Evolutionary conservation across 1,140 invertebrate genomes (phyloP).

Genomic region (Drosophila ananassae): DNA sequence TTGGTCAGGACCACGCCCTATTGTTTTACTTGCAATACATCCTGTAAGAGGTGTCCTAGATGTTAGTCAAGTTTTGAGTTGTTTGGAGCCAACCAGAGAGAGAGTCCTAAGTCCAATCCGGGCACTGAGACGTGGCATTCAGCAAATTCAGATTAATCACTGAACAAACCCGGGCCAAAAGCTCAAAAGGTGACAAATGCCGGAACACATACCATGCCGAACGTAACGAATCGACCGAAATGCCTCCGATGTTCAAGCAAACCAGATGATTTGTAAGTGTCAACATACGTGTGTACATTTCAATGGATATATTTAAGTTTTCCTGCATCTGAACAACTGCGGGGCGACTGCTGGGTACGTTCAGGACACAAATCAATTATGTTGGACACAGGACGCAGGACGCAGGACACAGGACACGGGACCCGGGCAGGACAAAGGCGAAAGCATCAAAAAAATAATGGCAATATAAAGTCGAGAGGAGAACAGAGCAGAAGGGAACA

Average conservation of each 20-base stretch:
- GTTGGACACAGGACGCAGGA: conserved; percentile 20
- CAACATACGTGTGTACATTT: conserved; percentile 12
- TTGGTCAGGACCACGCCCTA: not conserved
- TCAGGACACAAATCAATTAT: conserved; percentile 76
- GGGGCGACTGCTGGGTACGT: conserved; percentile 28
- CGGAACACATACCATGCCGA: conserved; percentile 19
- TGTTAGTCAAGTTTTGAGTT: conserved; percentile 27
- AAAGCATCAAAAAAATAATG: conserved; percentile 28
- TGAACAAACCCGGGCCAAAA: conserved; percentile 47
- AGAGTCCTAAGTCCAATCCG: no score
- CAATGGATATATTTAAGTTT: conserved; percentile 65
- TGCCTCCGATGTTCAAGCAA: conserved; percentile 60
- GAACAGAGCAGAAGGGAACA: conserved; percentile 40
- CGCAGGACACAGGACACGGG: no score
- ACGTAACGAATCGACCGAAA: conserved; percentile 43
- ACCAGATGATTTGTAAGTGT: conserved; percentile 71
- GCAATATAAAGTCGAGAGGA: conserved; percentile 22
- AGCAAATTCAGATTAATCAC: conserved; percentile 78
- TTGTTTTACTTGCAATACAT: not conserved
- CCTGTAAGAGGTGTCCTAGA: not conserved
- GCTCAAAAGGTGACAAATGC: conserved; percentile 74
- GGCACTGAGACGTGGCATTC: conserved; percentile 38
- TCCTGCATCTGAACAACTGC: conserved; percentile 65
- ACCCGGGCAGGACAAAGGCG: conserved; percentile 22
- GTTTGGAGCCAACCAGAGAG: no score